These are phyloP conservation scores for Chitala chitala DNA, from an alignment of 2,113 vertebrate species.

Conservation along the genomic window DNA sequence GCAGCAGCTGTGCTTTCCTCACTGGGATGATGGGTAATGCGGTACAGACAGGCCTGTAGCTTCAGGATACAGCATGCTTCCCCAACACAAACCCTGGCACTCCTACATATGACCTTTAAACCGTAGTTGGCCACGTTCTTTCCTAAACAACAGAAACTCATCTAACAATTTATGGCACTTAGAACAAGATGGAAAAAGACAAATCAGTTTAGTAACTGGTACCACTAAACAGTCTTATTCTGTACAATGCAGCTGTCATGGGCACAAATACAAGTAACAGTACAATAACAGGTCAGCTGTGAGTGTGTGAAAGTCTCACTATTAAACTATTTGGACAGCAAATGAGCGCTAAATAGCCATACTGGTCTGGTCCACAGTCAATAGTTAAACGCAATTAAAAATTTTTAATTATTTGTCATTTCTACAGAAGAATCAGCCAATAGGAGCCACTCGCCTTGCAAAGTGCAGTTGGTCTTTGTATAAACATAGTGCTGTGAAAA, in stretches of 20 bases:
- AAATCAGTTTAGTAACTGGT: too few species aligned
- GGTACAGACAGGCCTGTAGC: constrained; percentile 34
- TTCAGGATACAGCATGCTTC: constrained; percentile 12
- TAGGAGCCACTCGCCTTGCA: constrained; percentile 4
- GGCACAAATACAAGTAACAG: too few species aligned
- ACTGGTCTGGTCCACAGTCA: constrained; percentile 34
- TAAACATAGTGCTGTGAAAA: constrained; percentile 44
- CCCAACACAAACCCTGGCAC: constrained; percentile 23
- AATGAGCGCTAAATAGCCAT: constrained; percentile 27
- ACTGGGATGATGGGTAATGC: constrained; percentile 15
- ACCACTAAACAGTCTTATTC: too few species aligned
- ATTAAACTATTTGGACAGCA: too few species aligned
- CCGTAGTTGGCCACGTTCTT: constrained; percentile 4
- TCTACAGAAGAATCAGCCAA: constrained; percentile 30
- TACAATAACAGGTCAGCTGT: too few species aligned
- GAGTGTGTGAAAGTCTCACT: too few species aligned
- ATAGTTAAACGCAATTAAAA: constrained; percentile 43
- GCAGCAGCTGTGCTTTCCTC: constrained; percentile 40
- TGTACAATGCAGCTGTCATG: too few species aligned
- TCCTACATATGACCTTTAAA: constrained; percentile 11
- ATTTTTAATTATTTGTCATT: too few species aligned
- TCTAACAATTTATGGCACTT: constrained; percentile 23
- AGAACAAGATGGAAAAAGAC: constrained; percentile 33
- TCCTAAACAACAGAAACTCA: constrained; percentile 21
- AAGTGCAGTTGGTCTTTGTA: constrained; percentile 32